Evolutionary conservation across 1,140 invertebrate genomes (phyloP), one percentile per base, ranked within the genome.

Genomic region (Drosophila kanapiae): DNA sequence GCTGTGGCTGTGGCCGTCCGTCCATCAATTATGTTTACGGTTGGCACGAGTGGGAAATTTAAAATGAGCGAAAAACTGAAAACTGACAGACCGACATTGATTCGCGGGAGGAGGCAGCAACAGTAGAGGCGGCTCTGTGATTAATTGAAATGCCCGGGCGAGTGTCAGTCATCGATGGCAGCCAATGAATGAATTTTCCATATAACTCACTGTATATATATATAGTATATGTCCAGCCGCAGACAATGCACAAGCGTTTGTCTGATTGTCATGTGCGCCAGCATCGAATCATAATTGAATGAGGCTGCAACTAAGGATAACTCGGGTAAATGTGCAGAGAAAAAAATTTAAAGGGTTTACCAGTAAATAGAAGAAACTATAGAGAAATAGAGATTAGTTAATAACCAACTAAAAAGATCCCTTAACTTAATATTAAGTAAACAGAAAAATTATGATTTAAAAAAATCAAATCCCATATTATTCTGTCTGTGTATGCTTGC

Each of bases 251-350:
- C 51, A 54, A 69, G 48, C 35, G 70, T 43, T 47, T 54, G 40
- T 40, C 35, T 6, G 51, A 78, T 54, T 48, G 64, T 71, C 75
- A 43, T 59, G 31, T 45, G 54, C 33, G 51, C 35, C 67, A 49
- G 79, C 80, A 75, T 78, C 76, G 72, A 84, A 68, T 67, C 72
- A 74, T 88, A 87, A 88, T 80, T 84, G 85, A 87, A 84, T 88
- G 23, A 80, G 59, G 60, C 48, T 42, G 18, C 31, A 42, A 31
- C 10, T 14, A 23, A 7, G 45, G 27, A 38, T 5, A 49, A 16
- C 29, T 49, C 6, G 45, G 45, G 10, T n/a, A 5, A 6, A 31
- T 59, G 35, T 27, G 29, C 29, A 45, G 5, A 27, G 33, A 10
- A 6, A 8, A 38, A 27, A 54, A 38, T 6, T 14, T 23, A 37